These are phyloP conservation scores for Caenorhabditis parvicauda DNA, from an alignment of 2,888 invertebrate genomes.

Conservation along the genomic window DNA sequence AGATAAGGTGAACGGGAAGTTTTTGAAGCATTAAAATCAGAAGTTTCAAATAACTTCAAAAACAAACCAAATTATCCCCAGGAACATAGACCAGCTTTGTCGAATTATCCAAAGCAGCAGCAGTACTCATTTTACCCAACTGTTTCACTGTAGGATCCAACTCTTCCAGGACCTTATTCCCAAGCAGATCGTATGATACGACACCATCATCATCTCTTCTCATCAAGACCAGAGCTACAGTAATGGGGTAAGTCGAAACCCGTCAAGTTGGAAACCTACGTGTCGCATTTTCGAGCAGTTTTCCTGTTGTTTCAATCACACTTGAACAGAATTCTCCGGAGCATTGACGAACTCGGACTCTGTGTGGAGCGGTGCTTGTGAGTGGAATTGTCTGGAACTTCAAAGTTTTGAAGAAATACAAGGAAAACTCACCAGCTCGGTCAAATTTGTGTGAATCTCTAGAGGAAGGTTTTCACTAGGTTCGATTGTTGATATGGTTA, in stretches of 20 bases:
- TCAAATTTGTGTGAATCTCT: constrained; percentile 12
- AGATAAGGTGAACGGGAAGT: too few species aligned
- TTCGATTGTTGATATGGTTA: constrained; percentile 18
- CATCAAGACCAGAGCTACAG: constrained; percentile 17
- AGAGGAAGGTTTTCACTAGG: constrained; percentile 7
- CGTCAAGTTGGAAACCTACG: constrained; percentile 2
- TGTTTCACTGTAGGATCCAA: constrained; percentile 14
- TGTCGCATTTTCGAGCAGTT: constrained; percentile 13
- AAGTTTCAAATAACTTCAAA: not conserved
- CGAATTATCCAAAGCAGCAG: constrained; percentile 22
- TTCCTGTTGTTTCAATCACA: constrained; percentile 14
- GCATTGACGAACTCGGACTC: constrained; percentile 23
- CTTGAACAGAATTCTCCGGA: constrained; percentile 29
- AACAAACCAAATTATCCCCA: constrained; percentile 19
- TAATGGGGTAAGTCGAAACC: too few species aligned
- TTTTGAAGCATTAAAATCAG: not conserved
- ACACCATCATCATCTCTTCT: constrained; percentile 15
- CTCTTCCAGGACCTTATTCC: constrained; percentile 2
- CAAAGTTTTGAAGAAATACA: not conserved
- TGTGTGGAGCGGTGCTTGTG: constrained; percentile 14
- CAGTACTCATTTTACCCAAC: constrained; percentile 13
- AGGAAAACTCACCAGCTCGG: constrained; percentile 13
- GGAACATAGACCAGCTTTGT: constrained; percentile 29
- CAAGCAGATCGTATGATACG: constrained; percentile 13
- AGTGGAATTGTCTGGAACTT: constrained; percentile 30